Percentiles rank a stretch among this genome's conserved stretches.
These are phyloP conservation scores for Perodicticus potto DNA, from an alignment of 2,797 vertebrate species.

Conservation along the genomic window DNA sequence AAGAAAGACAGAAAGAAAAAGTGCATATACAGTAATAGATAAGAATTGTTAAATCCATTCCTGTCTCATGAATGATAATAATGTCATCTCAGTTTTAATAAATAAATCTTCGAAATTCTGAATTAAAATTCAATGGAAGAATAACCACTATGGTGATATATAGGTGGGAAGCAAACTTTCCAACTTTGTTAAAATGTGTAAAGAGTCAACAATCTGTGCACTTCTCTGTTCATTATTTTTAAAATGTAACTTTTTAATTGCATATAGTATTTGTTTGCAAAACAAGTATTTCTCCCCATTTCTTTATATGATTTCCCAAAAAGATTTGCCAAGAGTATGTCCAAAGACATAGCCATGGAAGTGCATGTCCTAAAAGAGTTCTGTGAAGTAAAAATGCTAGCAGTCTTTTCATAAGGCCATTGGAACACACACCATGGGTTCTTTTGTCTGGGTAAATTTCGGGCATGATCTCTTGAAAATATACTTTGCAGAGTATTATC, in stretches of 20 bases:
- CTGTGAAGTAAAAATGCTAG: background rate
- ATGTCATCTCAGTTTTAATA: background rate
- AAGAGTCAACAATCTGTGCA: background rate
- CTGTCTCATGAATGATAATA: background rate
- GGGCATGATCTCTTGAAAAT: background rate
- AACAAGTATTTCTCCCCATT: constrained; percentile 27
- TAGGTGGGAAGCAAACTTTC: background rate
- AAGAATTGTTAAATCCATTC: background rate
- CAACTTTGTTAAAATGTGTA: background rate
- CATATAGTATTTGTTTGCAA: constrained; percentile 22
- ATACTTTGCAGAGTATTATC: background rate
- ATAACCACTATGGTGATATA: background rate
- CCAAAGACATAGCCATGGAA: background rate
- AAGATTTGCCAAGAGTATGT: constrained; percentile 14
- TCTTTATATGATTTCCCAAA: constrained; percentile 7
- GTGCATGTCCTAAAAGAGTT: background rate
- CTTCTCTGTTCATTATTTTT: constrained; percentile 41
- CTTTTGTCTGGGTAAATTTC: background rate
- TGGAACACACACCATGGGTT: background rate
- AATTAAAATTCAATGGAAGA: background rate
- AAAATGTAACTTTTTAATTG: constrained; percentile 51
- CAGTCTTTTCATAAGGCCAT: background rate
- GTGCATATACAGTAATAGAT: background rate
- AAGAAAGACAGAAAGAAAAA: background rate
- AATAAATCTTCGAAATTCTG: background rate